Conservation (phyloP, 2,888 invertebrate genomes). For the Eupithecia insigniata region DNA sequence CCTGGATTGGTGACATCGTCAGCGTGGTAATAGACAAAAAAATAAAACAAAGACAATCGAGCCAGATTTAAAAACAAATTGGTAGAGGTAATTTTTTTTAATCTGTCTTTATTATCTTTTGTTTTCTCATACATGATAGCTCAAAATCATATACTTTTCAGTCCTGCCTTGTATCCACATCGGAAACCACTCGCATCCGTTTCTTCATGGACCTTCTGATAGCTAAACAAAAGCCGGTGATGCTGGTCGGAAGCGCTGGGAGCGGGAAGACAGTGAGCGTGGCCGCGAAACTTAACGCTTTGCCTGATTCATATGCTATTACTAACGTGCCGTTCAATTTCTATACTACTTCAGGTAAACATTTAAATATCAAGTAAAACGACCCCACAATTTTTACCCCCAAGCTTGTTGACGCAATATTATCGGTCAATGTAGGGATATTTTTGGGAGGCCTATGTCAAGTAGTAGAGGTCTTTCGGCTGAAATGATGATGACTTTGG, state of each 20-base stretch:
- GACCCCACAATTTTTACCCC: too few species aligned
- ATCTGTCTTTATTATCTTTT: too few species aligned
- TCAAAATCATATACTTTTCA: slow-evolving; percentile 58
- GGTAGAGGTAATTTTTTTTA: too few species aligned
- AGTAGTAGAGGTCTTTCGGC: too few species aligned
- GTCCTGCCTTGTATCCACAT: slow-evolving; percentile 93
- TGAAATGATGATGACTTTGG: too few species aligned
- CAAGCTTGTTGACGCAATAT: neutral
- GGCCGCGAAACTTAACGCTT: slow-evolving; percentile 89
- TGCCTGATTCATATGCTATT: slow-evolving; percentile 91
- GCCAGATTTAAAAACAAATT: too few species aligned
- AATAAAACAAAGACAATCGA: too few species aligned
- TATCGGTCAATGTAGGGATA: neutral
- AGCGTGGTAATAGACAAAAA: too few species aligned
- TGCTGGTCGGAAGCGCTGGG: slow-evolving; percentile 95
- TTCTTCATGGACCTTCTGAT: slow-evolving; percentile 95
- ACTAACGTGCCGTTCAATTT: slow-evolving; percentile 97
- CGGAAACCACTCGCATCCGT: slow-evolving; percentile 93
- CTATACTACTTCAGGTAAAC: slow-evolving; percentile 92
- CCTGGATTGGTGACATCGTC: too few species aligned
- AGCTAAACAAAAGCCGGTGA: slow-evolving; percentile 90
- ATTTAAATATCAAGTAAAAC: neutral
- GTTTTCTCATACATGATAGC: too few species aligned
- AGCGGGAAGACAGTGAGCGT: slow-evolving; percentile 97
- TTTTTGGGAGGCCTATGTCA: neutral